Base-by-base conservation (phyloP, 2,888 invertebrate genomes). In the Melanchra persicariae region DNA sequence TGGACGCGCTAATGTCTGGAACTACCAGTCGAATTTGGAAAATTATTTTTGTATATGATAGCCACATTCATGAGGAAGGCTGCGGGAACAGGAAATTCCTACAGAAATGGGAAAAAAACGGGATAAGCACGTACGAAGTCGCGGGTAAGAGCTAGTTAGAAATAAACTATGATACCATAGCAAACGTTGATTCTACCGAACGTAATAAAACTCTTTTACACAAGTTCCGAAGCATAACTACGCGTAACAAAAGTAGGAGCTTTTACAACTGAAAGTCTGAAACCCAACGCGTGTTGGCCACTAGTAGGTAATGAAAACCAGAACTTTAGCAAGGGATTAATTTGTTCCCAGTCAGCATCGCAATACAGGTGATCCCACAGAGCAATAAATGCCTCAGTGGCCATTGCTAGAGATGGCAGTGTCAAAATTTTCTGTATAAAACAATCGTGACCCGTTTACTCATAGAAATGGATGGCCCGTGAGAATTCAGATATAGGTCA, bases 271-370 rank as follows among this genome's bases (percentile, higher is more conserved):
- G 51, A 77, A 82, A 74, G 82, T 77, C 77, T 74, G 45, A 79
- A 83, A 74, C 73, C 77, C 73, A 66, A 67, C 74, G 81, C 83
- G 75, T 83, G 76, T 80, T 65, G 70, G 57, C 81, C 82, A 82
- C 73, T 81, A 83, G 85, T 90, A n/a, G n/a, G n/a, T n/a, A 90
- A 89, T 88, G 90, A 89, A 91, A 87, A 85, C 84, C 73, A 76
- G 81, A 92, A 91, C 88, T 91, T 89, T 90, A 86, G 83, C 87
- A 77, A 81, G 81, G 90, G 90, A 90, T 91, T 91, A 91, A 87
- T 90, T 87, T 83, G 82, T 80, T 75, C 77, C 30, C 74, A 62
- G 51, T 52, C 37, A 72, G 72, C 81, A 82, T 77, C 78, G 62
- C 70, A 75, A 78, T 80, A 79, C 89, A 89, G 90, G 91, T 90